These are phyloP conservation scores for Apantesis nais DNA, from an alignment of 2,888 invertebrate genomes.

Conservation along the genomic window DNA sequence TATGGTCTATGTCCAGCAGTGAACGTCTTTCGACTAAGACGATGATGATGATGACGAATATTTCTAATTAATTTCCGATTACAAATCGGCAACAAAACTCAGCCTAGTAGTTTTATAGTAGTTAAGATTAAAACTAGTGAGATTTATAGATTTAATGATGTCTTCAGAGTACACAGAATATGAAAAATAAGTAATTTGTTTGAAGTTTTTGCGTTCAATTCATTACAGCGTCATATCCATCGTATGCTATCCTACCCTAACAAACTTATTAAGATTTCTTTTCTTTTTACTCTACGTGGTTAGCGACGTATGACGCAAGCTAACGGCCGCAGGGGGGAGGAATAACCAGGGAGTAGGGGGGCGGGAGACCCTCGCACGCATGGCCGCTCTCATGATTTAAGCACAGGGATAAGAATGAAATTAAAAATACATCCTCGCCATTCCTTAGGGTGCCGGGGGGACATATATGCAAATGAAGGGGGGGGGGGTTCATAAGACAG, in stretches of 20 bases:
- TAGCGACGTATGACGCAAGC: slow-evolving; percentile 86
- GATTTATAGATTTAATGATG: background rate
- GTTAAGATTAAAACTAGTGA: background rate
- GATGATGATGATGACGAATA: background rate
- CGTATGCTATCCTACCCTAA: slow-evolving; percentile 73
- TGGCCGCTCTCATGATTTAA: slow-evolving; percentile 86
- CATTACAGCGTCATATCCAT: slow-evolving; percentile 60
- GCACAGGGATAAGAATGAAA: slow-evolving; percentile 86
- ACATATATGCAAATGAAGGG: slow-evolving; percentile 84
- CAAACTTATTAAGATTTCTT: slow-evolving; percentile 86
- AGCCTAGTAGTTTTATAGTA: background rate
- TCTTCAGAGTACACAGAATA: background rate
- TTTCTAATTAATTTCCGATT: background rate
- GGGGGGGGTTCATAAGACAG: slow-evolving; percentile 70
- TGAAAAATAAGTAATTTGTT: background rate
- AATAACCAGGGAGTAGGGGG: slow-evolving; percentile 50
- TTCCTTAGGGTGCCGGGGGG: slow-evolving; percentile 83
- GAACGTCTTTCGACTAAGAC: no score
- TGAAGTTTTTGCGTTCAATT: slow-evolving; percentile 12
- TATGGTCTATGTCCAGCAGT: no score
- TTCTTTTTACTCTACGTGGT: slow-evolving; percentile 85
- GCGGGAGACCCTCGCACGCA: slow-evolving; percentile 78
- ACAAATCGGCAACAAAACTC: background rate
- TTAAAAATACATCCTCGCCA: slow-evolving; percentile 85
- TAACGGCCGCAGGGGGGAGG: slow-evolving; percentile 68